Evolutionary conservation across 2,113 vertebrate genomes (phyloP), one percentile per base, ranked within the genome.

Genomic region (Dipodomys spectabilis): DNA sequence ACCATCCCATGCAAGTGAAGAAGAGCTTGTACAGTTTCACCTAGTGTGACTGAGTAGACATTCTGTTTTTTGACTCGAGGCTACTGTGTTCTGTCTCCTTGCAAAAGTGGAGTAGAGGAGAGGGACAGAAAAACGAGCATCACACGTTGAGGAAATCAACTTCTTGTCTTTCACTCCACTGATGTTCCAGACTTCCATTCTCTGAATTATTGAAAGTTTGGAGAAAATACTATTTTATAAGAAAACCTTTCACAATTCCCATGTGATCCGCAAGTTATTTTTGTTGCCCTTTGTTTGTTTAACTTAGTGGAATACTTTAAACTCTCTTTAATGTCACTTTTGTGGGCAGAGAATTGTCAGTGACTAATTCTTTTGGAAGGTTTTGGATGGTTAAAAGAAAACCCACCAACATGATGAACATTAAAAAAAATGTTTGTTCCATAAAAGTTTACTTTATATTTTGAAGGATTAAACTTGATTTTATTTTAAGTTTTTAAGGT

Each of bases 401-500:
- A 0, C 45, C n/a, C 53, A 57, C 53, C 53, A 57, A 49, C 4
- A 57, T 16, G 15, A 57, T 16, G 53, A 57, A 57, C 15, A 16
- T 57, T 57, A 44, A 84, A 57, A 81, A 90, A 92, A n/a, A 39
- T 81, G 65, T 32, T 86, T 75, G 45, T 79, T 78, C 53, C 39
- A 49, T 39, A 87, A 39, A 53, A 93, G 89, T 87, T 79, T 71
- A 71, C 30, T 86, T 88, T 53, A 35, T 53, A 3, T 68, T 93
- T 92, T 19, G 57, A 85, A 64, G 74, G 25, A 83, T 86, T 68
- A 79, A 84, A 28, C 18, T 8, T 3, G 9, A 49, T 80, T 88
- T 88, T 86, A 53, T 85, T 92, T 96, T 94, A 15, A 11, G 19
- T 60, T 64, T 83, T 67, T 45, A 73, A 57, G 18, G 62, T 57